Evolutionary conservation across 2,888 invertebrate genomes (phyloP).

Genomic region (Zygogramma bicolorata): DNA sequence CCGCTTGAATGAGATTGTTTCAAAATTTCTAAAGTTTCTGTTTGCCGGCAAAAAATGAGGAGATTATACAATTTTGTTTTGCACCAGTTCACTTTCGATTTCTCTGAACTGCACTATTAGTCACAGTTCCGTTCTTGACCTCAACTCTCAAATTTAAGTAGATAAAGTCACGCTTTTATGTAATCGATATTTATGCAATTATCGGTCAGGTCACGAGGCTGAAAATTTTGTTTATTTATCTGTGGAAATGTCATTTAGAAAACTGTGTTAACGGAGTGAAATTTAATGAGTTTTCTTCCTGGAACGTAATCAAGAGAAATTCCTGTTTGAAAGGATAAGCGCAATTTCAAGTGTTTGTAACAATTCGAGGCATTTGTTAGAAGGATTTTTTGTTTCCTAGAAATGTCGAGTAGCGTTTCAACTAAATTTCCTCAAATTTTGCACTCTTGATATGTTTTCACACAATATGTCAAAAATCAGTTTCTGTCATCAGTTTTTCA

Average conservation of each 20-base stretch:
- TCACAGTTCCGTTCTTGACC: slow-evolving; percentile 34
- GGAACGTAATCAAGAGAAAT: no score
- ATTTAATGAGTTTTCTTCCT: not conserved
- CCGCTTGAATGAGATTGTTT: not conserved
- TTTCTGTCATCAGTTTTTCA: no score
- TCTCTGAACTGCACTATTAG: slow-evolving; percentile 28
- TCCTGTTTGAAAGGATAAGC: no score
- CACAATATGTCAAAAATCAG: no score
- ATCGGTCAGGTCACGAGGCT: not conserved
- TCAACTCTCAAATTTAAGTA: slow-evolving; percentile 22
- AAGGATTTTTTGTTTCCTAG: no score
- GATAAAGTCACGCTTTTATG: slow-evolving; percentile 10
- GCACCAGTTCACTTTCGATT: slow-evolving; percentile 34
- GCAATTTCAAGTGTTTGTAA: no score
- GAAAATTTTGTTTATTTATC: not conserved
- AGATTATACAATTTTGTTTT: slow-evolving; percentile 29
- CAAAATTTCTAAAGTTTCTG: not conserved
- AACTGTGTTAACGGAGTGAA: not conserved
- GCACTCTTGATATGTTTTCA: no score
- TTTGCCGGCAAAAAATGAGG: not conserved
- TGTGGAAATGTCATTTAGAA: not conserved
- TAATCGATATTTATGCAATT: slow-evolving; percentile 16
- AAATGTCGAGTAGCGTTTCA: no score
- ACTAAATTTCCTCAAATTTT: no score
- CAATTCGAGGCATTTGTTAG: no score